phyloP scores from a whole-genome alignment of 2,113 vertebrate species.

The Albula goreensis region DNA sequence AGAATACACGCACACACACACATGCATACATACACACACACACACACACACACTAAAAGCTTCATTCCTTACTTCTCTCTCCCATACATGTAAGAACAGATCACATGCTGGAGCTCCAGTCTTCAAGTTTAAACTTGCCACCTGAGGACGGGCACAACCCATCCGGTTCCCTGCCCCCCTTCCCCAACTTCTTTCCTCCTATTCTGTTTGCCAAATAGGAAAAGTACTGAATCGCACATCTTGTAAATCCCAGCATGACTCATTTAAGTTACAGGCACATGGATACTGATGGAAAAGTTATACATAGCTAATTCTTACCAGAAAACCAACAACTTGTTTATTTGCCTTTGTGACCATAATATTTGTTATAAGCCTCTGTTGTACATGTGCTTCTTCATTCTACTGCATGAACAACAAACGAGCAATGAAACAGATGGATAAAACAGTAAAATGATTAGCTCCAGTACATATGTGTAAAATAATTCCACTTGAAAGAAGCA shows the following conservation, averaged over 20 bases:
- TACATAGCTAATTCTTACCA: not conserved
- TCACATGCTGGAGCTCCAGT: not conserved
- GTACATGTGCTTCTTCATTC: not conserved
- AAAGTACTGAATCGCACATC: constrained; percentile 50
- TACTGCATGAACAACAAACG: not conserved
- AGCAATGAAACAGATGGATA: not conserved
- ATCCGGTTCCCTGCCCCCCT: not conserved
- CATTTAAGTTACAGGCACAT: constrained; percentile 19
- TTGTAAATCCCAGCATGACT: constrained; percentile 29
- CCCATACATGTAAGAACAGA: not conserved
- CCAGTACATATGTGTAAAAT: not conserved
- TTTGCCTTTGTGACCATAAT: not conserved
- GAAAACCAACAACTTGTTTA: not conserved
- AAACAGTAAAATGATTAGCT: not conserved
- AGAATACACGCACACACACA: too few species aligned
- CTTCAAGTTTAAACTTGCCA: constrained; percentile 53
- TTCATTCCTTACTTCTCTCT: not conserved
- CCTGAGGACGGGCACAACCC: not conserved
- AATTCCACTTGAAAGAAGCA: not conserved
- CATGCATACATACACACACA: too few species aligned
- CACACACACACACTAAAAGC: too few species aligned
- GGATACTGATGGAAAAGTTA: constrained; percentile 18
- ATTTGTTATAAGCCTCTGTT: not conserved
- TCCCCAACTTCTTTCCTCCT: constrained; percentile 23
- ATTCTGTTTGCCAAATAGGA: constrained; percentile 47